Base-by-base conservation (phyloP, 2,888 invertebrate genomes). In the Enchytraeus crypticus region DNA sequence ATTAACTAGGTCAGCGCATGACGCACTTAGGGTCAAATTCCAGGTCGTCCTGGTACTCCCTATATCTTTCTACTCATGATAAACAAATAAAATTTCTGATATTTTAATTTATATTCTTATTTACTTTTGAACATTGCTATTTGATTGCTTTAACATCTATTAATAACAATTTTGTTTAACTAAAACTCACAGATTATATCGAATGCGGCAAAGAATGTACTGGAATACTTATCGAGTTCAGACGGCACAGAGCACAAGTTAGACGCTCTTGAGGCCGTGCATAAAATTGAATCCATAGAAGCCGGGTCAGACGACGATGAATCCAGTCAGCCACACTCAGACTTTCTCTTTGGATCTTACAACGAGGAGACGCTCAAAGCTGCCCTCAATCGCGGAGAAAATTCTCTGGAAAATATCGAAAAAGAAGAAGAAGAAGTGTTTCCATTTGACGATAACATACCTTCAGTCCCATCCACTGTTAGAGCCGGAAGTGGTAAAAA, bases 381-480 rank as follows among this genome's bases (percentile, higher is more conserved):
- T n/a, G n/a, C n/a, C n/a, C n/a, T n/a, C n/a, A n/a, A n/a, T n/a
- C n/a, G n/a, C n/a, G n/a, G n/a, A n/a, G n/a, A n/a, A n/a, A n/a
- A n/a, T n/a, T n/a, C n/a, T n/a, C n/a, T n/a, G n/a, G n/a, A n/a
- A n/a, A n/a, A n/a, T n/a, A n/a, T n/a, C n/a, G n/a, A n/a, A n/a
- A n/a, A 47, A 47, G 57, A 63, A 23, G 70, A 69, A 2, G 72
- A 72, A 53, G 70, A 70, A 5, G 71, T 71, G 18, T 68, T 68
- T 58, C 63, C 68, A 33, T 68, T 61, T 33, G 68, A 68, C 45
- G 64, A 64, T 62, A 66, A 68, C 61, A 68, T 68, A 38, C 68
- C 68, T 0, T 68, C 67, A 11, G 61, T 68, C 26, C 64, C 68
- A 4, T 61, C 68, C 5, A 30, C 62, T 11, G 11, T 8, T 14